These are phyloP conservation scores for Aspiorhynchus laticeps DNA, from an alignment of 2,113 vertebrate species.

Conservation along the genomic window DNA sequence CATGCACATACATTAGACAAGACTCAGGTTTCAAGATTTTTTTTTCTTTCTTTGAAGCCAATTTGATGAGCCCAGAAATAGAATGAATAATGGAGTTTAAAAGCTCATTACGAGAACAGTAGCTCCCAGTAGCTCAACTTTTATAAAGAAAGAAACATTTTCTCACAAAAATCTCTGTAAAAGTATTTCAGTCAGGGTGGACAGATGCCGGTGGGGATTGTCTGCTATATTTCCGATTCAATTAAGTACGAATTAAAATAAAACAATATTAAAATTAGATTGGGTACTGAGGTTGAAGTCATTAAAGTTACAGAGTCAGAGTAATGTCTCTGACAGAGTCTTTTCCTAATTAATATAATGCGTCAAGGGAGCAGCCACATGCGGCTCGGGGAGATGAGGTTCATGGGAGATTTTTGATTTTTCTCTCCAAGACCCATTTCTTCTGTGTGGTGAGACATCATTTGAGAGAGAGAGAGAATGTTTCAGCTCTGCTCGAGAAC, in stretches of 20 bases:
- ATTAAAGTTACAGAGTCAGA: constrained; percentile 55
- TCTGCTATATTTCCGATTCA: constrained; percentile 59
- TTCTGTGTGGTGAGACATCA: not conserved
- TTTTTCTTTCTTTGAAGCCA: not conserved
- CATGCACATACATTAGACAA: not conserved
- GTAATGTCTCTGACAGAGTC: constrained; percentile 49
- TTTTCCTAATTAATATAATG: constrained; percentile 60
- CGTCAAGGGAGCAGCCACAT: constrained; percentile 47
- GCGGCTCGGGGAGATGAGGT: constrained; percentile 33
- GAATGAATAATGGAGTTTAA: constrained; percentile 42
- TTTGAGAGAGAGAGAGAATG: not conserved
- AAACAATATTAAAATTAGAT: constrained; percentile 60
- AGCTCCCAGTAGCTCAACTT: constrained; percentile 28
- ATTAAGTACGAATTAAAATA: constrained; percentile 64
- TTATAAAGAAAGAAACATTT: constrained; percentile 23
- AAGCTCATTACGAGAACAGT: constrained; percentile 14
- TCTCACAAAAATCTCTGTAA: constrained; percentile 17
- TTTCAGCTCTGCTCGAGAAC: constrained; percentile 22
- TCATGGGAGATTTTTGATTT: constrained; percentile 39
- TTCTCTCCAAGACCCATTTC: constrained; percentile 32
- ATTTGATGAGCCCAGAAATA: constrained; percentile 33
- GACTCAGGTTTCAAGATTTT: not conserved
- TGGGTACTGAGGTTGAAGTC: constrained; percentile 49
- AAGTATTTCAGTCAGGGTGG: constrained; percentile 45
- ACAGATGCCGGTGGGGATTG: constrained; percentile 53